Base-by-base conservation (phyloP, 1,140 invertebrate genomes). In the Drosophila prosaltans region DNA sequence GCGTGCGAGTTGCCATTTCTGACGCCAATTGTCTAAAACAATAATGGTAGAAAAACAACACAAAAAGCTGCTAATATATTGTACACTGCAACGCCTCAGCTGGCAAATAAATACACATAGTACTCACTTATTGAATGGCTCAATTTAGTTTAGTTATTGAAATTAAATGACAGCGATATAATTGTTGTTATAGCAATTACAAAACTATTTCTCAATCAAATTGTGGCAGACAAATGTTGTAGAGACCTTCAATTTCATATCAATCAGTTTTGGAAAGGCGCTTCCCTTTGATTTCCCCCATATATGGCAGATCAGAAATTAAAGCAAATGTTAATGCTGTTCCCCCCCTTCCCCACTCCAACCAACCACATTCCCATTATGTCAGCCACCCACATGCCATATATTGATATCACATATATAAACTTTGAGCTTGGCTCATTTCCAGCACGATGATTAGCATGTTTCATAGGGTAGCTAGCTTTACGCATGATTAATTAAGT, bases 401-500 rank as follows among this genome's bases (percentile, higher is more conserved):
- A 54, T 54, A 45, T 21, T 61, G 62, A 75, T 70, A 63, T 55
- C 16, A 21, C 16, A 21, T 9, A 21, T 9, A n/a, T 51, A 51
- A 30, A 54, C 43, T 48, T 57, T 63, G 65, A 70, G 58, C 60
- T 69, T 60, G 65, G 57, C 65, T 78, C 68, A 67, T 75, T 88
- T 85, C 69, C 82, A 81, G 66, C 71, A 39, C 70, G 70, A 57
- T 51, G 45, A 79, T 48, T 57, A 40, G 65, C 62, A 60, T 65
- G 61, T 71, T 65, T 59, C 65, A 63, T 51, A 51, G 45, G 16
- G 16, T 16, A 16, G 16, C 16, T 51, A 45, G 24, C 65, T 81
- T 81, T 80, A 88, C 83, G 83, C 80, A 41, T 89, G 80, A 82
- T 74, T 82, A 86, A 89, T 89, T 86, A 78, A 80, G 67, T 45